Conservation (phyloP, 2,888 invertebrate genomes). For the Phortica magna region DNA sequence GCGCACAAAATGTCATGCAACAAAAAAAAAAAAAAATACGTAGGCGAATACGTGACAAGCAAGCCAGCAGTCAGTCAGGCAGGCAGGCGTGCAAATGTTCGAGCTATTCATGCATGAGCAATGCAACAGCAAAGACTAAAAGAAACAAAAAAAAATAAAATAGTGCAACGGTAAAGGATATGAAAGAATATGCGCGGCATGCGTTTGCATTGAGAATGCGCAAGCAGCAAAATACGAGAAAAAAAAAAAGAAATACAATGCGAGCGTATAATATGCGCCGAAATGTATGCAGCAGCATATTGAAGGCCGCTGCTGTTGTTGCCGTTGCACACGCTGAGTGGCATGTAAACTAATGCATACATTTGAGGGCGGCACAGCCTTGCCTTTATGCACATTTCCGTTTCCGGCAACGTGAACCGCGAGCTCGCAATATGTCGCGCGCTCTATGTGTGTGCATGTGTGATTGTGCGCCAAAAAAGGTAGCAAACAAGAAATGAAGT, state of each 20-base stretch:
- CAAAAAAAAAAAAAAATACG: background rate
- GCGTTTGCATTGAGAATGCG: conserved; percentile 2
- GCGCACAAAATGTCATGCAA: background rate
- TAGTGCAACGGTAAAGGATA: background rate
- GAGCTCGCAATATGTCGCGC: conserved; percentile 65
- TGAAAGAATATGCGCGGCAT: conserved; percentile 25
- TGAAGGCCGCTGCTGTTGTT: background rate
- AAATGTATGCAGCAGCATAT: background rate
- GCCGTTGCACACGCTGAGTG: background rate
- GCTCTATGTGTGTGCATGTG: conserved; percentile 33
- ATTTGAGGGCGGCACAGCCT: background rate
- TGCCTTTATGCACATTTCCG: conserved; percentile 61
- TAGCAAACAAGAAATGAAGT: background rate
- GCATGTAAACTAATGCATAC: conserved; percentile 19
- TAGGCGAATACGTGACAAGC: conserved; percentile 18
- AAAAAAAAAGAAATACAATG: background rate
- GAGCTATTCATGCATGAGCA: conserved; percentile 17
- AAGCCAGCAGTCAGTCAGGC: background rate
- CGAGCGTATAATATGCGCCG: background rate
- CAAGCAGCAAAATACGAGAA: background rate
- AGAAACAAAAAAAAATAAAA: background rate
- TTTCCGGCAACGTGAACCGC: conserved; percentile 63
- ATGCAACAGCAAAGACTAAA: background rate
- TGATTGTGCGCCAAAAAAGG: conserved; percentile 57
- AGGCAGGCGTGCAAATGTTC: background rate